Conservation (phyloP, 2,888 invertebrate genomes). For the Quadriops clusia region DNA sequence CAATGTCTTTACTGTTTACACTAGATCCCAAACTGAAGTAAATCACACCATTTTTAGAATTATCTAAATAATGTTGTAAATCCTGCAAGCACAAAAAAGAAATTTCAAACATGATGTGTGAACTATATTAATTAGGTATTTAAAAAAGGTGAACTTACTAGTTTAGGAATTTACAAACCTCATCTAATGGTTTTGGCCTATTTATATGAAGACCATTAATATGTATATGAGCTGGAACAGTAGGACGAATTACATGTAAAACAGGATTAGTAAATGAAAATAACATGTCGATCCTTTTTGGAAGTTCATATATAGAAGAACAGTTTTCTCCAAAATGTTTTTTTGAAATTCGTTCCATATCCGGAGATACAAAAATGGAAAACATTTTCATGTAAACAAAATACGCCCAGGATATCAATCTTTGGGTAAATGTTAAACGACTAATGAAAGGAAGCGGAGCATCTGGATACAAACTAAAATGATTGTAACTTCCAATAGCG, state of each 20-base stretch:
- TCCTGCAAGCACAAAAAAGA: slow-evolving; percentile 22
- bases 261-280: slow-evolving; percentile 28
- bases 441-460: slow-evolving; percentile 37
- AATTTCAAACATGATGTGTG: slow-evolving; percentile 8
- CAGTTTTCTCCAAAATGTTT: slow-evolving; percentile 26
- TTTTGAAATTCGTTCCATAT: slow-evolving; percentile 15
- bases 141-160: too few relatives aligned
- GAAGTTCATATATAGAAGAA: slow-evolving; percentile 21
- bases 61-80: slow-evolving; percentile 28
- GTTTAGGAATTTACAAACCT: too few relatives aligned
- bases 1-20: slow-evolving; percentile 28
- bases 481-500: slow-evolving; percentile 41
- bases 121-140: too few relatives aligned
- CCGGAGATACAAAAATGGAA: slow-evolving; percentile 10
- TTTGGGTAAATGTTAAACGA: slow-evolving; percentile 24
- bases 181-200: slow-evolving; percentile 13
- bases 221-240: slow-evolving; percentile 27
- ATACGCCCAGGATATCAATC: slow-evolving; percentile 1
- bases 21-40: slow-evolving; percentile 37
- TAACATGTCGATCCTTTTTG: slow-evolving; percentile 26
- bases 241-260: slow-evolving; percentile 25
- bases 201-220: slow-evolving; percentile 26
- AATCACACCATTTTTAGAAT: slow-evolving; percentile 30
- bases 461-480: slow-evolving; percentile 42
- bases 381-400: slow-evolving; percentile 1